phyloP scores from a whole-genome alignment of 2,888 invertebrate genomes.

The Caenorhabditis panamensis region DNA sequence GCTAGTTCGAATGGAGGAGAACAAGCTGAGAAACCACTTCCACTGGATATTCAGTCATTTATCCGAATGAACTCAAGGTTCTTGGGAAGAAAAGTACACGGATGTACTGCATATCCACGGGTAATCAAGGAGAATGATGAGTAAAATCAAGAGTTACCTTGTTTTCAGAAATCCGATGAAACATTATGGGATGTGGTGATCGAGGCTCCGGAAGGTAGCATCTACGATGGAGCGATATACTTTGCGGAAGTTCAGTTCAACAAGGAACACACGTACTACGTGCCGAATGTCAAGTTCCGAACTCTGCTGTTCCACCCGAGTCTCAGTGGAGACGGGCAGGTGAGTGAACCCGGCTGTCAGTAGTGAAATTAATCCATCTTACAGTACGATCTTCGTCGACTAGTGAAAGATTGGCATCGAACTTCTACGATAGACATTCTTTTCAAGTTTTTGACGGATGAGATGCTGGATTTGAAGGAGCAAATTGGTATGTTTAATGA shows the following conservation, averaged over 20 bases:
- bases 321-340: slow-evolving; percentile 94
- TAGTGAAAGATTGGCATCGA: not conserved
- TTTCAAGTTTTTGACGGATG: not conserved
- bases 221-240: slow-evolving; percentile 98
- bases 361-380: not conserved
- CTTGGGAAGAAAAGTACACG: not conserved
- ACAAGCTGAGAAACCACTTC: not conserved
- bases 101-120: not conserved
- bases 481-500: slow-evolving; percentile 11
- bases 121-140: not conserved
- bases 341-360: slow-evolving; percentile 10
- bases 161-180: not conserved
- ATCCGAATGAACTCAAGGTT: not conserved
- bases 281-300: slow-evolving; percentile 93
- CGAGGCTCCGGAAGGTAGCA: slow-evolving; percentile 95
- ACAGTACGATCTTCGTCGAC: slow-evolving; percentile 17
- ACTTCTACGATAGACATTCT: not conserved
- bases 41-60: slow-evolving; percentile 1
- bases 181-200: slow-evolving; percentile 93
- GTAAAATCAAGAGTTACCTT: not conserved
- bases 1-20: not conserved
- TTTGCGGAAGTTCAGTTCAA: slow-evolving; percentile 98
- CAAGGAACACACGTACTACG: slow-evolving; percentile 97
- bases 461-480: slow-evolving; percentile 18
- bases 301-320: slow-evolving; percentile 99